These are phyloP conservation scores for Uropsilus gracilis DNA, from an alignment of 2,113 vertebrate genomes.

Conservation along the genomic window DNA sequence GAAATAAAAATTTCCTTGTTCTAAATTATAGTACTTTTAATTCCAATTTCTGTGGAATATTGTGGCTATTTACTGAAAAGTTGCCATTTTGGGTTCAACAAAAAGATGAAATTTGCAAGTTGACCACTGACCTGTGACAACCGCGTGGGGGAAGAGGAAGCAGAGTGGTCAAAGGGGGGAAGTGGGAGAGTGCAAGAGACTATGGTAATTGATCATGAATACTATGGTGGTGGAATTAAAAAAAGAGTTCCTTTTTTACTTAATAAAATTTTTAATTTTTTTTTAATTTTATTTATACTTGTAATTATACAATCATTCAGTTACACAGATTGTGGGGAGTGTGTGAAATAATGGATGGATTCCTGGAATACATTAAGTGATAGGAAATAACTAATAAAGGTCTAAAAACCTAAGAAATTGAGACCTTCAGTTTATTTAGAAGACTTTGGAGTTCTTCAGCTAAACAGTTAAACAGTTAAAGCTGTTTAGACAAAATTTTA, in stretches of 20 bases:
- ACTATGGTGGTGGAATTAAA: too few relatives aligned
- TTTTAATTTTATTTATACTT: conserved; percentile 33
- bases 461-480: background rate
- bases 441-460: background rate
- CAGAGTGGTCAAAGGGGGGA: too few relatives aligned
- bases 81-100: background rate
- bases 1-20: background rate
- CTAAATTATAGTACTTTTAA: background rate
- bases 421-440: background rate
- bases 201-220: too few relatives aligned
- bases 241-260: background rate
- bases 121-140: too few relatives aligned
- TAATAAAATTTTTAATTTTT: conserved; percentile 20
- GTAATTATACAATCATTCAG: conserved; percentile 52
- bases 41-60: conserved; percentile 38
- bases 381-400: background rate
- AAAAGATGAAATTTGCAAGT: too few relatives aligned
- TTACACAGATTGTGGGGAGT: background rate
- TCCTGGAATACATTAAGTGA: background rate
- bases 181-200: too few relatives aligned
- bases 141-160: too few relatives aligned
- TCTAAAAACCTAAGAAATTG: background rate
- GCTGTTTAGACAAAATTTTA: background rate
- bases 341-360: background rate
- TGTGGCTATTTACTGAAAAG: conserved; percentile 67